Conservation (phyloP, 2,888 invertebrate species). For the Volucella bombylans region DNA sequence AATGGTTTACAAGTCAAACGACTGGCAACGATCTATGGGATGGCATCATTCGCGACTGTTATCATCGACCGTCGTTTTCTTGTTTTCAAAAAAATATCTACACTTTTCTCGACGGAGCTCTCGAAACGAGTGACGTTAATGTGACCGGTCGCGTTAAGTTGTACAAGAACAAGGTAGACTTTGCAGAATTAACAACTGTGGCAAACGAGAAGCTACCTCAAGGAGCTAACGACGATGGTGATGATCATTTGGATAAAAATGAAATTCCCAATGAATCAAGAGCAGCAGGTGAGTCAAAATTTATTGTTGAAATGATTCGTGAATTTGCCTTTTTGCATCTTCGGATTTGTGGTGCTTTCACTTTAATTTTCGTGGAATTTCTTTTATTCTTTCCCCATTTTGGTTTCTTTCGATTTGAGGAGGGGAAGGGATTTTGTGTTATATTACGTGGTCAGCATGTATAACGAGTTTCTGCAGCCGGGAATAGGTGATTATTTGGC, state of each 20-base stretch:
- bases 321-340: slow-evolving; percentile 16
- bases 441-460: slow-evolving; percentile 58
- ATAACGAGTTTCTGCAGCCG: slow-evolving; percentile 37
- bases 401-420: not conserved
- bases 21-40: slow-evolving; percentile 89
- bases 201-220: slow-evolving; percentile 80
- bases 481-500: slow-evolving; percentile 30
- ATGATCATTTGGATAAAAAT: slow-evolving; percentile 77
- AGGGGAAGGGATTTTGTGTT: not conserved
- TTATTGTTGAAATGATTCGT: not conserved
- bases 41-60: slow-evolving; percentile 88
- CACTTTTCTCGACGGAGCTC: slow-evolving; percentile 87
- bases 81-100: slow-evolving; percentile 91
- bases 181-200: slow-evolving; percentile 84
- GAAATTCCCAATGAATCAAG: slow-evolving; percentile 77
- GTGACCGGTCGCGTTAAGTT: slow-evolving; percentile 86
- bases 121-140: slow-evolving; percentile 87
- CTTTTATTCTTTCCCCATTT: slow-evolving; percentile 18
- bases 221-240: slow-evolving; percentile 64
- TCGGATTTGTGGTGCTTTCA: slow-evolving; percentile 63
- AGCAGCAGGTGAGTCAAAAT: slow-evolving; percentile 76
- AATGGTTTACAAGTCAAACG: slow-evolving; percentile 78
- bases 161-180: slow-evolving; percentile 86
- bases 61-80: slow-evolving; percentile 85
- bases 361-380: slow-evolving; percentile 42